Base-by-base conservation (phyloP, 2,113 vertebrate genomes). In the Brachyistius frenatus region DNA sequence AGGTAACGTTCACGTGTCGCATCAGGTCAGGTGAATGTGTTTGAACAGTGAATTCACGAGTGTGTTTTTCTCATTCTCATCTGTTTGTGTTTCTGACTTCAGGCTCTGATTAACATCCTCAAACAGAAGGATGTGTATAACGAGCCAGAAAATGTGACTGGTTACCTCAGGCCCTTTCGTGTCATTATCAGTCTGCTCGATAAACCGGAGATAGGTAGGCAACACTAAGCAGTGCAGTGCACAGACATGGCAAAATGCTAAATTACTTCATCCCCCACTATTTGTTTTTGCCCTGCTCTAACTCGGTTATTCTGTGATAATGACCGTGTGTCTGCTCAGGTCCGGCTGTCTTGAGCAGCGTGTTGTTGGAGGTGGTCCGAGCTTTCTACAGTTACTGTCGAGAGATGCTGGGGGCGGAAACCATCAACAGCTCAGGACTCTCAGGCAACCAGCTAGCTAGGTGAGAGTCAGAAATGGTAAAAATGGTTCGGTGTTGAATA, bases 171-270 rank as follows among this genome's bases (percentile, higher is more conserved):
- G 93, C 98, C 98, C 5, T 99, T 99, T 92, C 92, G 98, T 23
- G 96, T 99, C 86, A 94, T 99, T 0, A 83, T 97, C 80, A 97
- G 97, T 83, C 94, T 99, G 66, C 94, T 99, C 36, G 98, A 99
- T 94, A 99, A 99, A 90, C 95, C 96, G 0, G 98, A 99, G 75
- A 98, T 99, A 89, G 98, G 98, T 99, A 89, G 82, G 76, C 3
- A 84, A 36, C 55, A 16, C 36, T 37, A 32, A 69, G 13, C 63
- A 63, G 9, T 16, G 30, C 49, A 9, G 2, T 16, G 15, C 47
- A 66, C n/a, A 74, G 69, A 66, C 44, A 66, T 0, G 0, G 58
- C 6, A 49, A 61, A 62, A 76, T 6, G 14, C 4, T 3, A 1
- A 66, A 61, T 13, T 31, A 30, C 23, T 58, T 13, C 3, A 47